A percentile compares a stretch with the other conserved stretches of the same genome.
These are phyloP conservation scores for Cyprinella venusta DNA, from an alignment of 2,797 vertebrate species.

Conservation along the genomic window DNA sequence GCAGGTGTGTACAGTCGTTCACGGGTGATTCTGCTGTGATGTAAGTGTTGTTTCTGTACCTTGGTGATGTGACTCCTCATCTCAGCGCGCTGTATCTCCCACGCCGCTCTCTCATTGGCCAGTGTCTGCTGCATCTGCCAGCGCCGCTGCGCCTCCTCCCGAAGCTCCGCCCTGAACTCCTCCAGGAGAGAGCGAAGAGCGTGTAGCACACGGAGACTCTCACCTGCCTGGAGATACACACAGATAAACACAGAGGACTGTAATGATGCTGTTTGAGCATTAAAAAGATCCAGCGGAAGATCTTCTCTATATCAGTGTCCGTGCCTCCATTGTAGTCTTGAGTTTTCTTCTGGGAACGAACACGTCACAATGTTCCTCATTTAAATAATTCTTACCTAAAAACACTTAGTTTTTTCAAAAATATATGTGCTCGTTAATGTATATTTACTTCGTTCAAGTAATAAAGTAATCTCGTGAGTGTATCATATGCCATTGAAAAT, in stretches of 20 bases:
- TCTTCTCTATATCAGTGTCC: neutral
- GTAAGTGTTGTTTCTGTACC: constrained; percentile 75
- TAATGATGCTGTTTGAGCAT: neutral
- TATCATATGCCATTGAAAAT: no score
- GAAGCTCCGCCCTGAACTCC: constrained; percentile 88
- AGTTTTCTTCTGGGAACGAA: no score
- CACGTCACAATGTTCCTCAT: no score
- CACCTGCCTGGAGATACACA: constrained; percentile 77
- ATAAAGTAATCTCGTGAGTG: no score
- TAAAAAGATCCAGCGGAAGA: neutral
- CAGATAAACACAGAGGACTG: neutral
- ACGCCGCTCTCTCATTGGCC: constrained; percentile 90
- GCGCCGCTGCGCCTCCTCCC: constrained; percentile 84
- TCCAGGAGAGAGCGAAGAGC: constrained; percentile 89
- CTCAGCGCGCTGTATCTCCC: constrained; percentile 90
- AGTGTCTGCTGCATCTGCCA: constrained; percentile 88
- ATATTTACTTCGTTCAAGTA: no score
- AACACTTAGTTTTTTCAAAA: no score
- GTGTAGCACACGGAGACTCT: constrained; percentile 85
- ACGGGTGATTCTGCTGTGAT: neutral
- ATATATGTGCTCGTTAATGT: no score
- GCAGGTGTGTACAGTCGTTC: neutral
- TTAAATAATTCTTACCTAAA: neutral
- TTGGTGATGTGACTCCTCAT: constrained; percentile 87
- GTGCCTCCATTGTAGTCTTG: no score